Evolutionary conservation across 2,113 vertebrate genomes (phyloP).

Genomic region (Oxygymnocypris stewartii): DNA sequence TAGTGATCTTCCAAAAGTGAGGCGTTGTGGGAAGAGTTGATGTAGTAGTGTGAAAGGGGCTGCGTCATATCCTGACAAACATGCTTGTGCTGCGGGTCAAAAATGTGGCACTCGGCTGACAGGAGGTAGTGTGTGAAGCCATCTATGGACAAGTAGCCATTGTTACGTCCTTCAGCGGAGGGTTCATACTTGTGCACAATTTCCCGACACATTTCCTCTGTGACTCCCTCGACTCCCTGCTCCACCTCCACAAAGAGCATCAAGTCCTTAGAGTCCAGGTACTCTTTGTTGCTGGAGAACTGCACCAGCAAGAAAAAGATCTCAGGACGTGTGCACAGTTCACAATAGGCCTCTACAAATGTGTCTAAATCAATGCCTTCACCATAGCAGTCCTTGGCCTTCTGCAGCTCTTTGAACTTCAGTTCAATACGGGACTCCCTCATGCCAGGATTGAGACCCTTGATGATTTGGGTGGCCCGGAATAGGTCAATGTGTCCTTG

Average conservation of each 20-base stretch:
- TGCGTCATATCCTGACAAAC: slow-evolving; percentile 92
- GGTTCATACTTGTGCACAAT: slow-evolving; percentile 87
- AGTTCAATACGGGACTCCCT: slow-evolving; percentile 85
- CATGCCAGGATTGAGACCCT: slow-evolving; percentile 89
- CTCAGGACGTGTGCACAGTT: slow-evolving; percentile 90
- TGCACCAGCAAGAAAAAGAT: slow-evolving; percentile 91
- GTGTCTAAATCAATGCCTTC: slow-evolving; percentile 79
- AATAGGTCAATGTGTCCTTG: slow-evolving; percentile 81
- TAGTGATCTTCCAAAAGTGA: slow-evolving; percentile 88
- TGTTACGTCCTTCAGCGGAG: slow-evolving; percentile 85
- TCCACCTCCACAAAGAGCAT: slow-evolving; percentile 90
- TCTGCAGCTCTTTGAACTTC: slow-evolving; percentile 92
- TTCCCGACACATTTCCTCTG: slow-evolving; percentile 85
- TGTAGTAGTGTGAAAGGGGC: slow-evolving; percentile 91
- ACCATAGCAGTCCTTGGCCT: slow-evolving; percentile 79
- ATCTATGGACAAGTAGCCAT: slow-evolving; percentile 85
- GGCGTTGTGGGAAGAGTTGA: slow-evolving; percentile 89
- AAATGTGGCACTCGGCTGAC: slow-evolving; percentile 89
- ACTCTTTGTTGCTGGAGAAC: slow-evolving; percentile 94
- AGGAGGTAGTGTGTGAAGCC: slow-evolving; percentile 93
- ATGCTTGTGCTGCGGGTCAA: slow-evolving; percentile 87
- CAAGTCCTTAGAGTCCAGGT: slow-evolving; percentile 87
- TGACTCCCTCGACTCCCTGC: slow-evolving; percentile 88
- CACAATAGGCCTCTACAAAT: slow-evolving; percentile 86
- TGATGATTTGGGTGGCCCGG: slow-evolving; percentile 86